phyloP scores from a whole-genome alignment of 2,888 invertebrate species.

The Zonitis immaculata region DNA sequence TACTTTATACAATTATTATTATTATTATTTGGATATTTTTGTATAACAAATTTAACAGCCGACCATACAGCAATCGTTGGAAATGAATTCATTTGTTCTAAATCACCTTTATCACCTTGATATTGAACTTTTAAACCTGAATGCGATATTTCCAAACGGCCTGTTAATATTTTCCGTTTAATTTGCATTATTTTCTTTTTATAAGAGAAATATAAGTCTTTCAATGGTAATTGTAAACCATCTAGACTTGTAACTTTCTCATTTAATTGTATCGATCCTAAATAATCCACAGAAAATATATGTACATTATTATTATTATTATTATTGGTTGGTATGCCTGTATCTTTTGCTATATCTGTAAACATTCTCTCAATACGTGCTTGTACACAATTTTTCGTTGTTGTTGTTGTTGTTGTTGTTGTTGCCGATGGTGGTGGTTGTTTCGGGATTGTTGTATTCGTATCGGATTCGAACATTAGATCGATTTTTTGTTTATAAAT shows the following conservation, averaged over 20 bases:
- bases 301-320: slow-evolving; percentile 45
- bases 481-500: slow-evolving; percentile 81
- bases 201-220: slow-evolving; percentile 65
- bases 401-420: slow-evolving; percentile 8
- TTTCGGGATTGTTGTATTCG: slow-evolving; percentile 26
- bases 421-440: not conserved
- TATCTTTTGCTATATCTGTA: slow-evolving; percentile 62
- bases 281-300: slow-evolving; percentile 68
- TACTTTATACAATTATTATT: slow-evolving; percentile 53
- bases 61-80: slow-evolving; percentile 93
- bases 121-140: slow-evolving; percentile 70
- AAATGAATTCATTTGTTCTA: slow-evolving; percentile 73
- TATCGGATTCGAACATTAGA: slow-evolving; percentile 63
- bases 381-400: slow-evolving; percentile 70
- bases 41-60: slow-evolving; percentile 78
- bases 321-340: slow-evolving; percentile 55
- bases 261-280: slow-evolving; percentile 74
- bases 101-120: slow-evolving; percentile 57
- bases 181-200: slow-evolving; percentile 47
- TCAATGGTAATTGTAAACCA: slow-evolving; percentile 76
- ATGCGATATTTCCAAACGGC: slow-evolving; percentile 63
- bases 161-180: slow-evolving; percentile 52
- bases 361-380: slow-evolving; percentile 85
- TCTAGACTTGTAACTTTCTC: slow-evolving; percentile 78
- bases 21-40: slow-evolving; percentile 32